Conservation (phyloP, 2,113 vertebrate species). For the Sinocyclocheilus maitianheensis region DNA sequence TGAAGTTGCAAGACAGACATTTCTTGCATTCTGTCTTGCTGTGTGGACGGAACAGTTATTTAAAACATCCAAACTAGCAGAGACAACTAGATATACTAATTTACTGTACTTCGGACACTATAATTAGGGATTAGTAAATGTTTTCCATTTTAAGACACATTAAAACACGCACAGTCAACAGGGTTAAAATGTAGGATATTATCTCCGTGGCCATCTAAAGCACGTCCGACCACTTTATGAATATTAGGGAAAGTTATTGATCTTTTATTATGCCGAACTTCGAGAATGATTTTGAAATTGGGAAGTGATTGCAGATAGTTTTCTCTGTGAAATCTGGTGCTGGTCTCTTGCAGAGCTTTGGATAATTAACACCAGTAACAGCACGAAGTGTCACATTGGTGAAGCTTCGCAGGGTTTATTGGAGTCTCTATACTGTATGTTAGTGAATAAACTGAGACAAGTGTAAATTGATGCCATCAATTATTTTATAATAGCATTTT, state of each 20-base stretch:
- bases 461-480: constrained; percentile 50
- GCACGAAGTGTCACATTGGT: constrained; percentile 36
- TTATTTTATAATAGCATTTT: constrained; percentile 41
- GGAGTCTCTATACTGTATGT: constrained; percentile 23
- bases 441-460: constrained; percentile 33
- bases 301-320: neutral
- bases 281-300: neutral
- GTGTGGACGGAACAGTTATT: neutral
- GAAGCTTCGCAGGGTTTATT: constrained; percentile 35
- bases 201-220: neutral
- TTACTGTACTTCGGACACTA: neutral
- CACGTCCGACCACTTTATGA: neutral
- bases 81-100: neutral
- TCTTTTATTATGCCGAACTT: neutral
- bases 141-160: neutral
- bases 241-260: neutral
- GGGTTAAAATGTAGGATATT: neutral
- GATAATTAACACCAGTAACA: neutral
- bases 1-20: neutral
- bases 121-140: neutral
- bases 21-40: neutral
- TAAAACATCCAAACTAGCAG: neutral
- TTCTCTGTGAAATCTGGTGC: constrained; percentile 46
- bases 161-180: neutral
- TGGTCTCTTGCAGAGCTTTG: constrained; percentile 41